Conservation (phyloP, 2,888 invertebrate species). For the Cotesia congregata region DNA sequence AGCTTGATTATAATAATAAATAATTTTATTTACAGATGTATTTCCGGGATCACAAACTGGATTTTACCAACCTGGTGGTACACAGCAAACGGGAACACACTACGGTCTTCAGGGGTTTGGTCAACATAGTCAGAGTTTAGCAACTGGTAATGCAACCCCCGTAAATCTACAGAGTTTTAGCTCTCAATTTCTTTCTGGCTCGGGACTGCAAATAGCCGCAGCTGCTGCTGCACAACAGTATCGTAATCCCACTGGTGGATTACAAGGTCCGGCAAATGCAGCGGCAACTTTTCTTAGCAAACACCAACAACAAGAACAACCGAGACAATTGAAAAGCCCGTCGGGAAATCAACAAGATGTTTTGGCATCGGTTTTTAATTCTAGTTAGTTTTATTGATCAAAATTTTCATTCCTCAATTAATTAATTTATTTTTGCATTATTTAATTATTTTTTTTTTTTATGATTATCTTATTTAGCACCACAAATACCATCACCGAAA, state of each 20-base stretch:
- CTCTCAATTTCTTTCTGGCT: constrained; percentile 74
- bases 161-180: constrained; percentile 72
- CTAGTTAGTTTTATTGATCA: constrained; percentile 67
- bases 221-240: constrained; percentile 78
- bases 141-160: constrained; percentile 68
- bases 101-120: constrained; percentile 71
- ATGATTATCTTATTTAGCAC: constrained; percentile 62
- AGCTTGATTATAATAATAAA: neutral
- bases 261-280: constrained; percentile 65
- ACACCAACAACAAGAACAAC: constrained; percentile 68
- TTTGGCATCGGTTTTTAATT: constrained; percentile 74
- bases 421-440: constrained; percentile 1
- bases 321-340: constrained; percentile 67
- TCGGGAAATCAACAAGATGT: constrained; percentile 71
- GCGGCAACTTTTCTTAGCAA: constrained; percentile 66
- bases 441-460: constrained; percentile 21
- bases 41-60: constrained; percentile 68
- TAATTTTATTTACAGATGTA: constrained; percentile 59
- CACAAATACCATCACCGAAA: constrained; percentile 75
- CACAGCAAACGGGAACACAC: constrained; percentile 68
- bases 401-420: constrained; percentile 4
- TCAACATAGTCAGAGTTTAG: constrained; percentile 66
- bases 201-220: constrained; percentile 76
- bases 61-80: constrained; percentile 68
- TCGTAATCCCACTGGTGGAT: constrained; percentile 73